Evolutionary conservation across 2,888 invertebrate genomes (phyloP), one percentile per base, ranked within the genome.

Genomic region (Campoplex nolae): DNA sequence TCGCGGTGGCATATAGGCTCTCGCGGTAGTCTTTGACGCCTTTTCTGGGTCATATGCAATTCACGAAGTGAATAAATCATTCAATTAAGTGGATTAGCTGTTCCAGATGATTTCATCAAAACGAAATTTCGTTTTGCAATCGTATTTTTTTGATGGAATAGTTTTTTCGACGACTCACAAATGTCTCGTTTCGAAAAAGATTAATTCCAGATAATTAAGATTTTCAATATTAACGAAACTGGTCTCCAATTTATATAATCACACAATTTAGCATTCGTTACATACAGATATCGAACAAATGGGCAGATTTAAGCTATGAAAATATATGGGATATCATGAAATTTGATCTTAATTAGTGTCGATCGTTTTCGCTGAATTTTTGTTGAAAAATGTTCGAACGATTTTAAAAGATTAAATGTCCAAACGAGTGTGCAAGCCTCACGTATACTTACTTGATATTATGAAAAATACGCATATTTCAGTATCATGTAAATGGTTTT

Each of bases 11-110:
- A 58, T 13, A 45, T 13, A 45, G 42, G 42, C 32, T 82, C 77
- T 65, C 38, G 4, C 35, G 51, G 54, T 74, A 78, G 74, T 78
- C 78, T 78, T 85, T 82, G 75, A 54, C 38, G 54, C 32, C 23
- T 68, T 74, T 71, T 78, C 48, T 48, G 42, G 35, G 68, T 73
- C 74, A 51, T 74, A 68, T 84, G 48, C 54, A 65, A 35, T 58
- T 35, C 67, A 56, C 48, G 38, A 77, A 32, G n/a, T 58, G n/a
- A 67, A 62, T 76, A 80, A 71, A 48, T 71, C 54, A 54, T 70
- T 76, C 51, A 68, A 75, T 79, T 65, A 65, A 54, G n/a, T 6
- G 38, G 38, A 74, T 9, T 28, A 35, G 35, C 1, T 9, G 8
- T 65, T 67, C n/a, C 76, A 35, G 35, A 13, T n/a, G 38, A 56